Conservation (phyloP, 2,797 vertebrate species). For the Benthosema pterotum region DNA sequence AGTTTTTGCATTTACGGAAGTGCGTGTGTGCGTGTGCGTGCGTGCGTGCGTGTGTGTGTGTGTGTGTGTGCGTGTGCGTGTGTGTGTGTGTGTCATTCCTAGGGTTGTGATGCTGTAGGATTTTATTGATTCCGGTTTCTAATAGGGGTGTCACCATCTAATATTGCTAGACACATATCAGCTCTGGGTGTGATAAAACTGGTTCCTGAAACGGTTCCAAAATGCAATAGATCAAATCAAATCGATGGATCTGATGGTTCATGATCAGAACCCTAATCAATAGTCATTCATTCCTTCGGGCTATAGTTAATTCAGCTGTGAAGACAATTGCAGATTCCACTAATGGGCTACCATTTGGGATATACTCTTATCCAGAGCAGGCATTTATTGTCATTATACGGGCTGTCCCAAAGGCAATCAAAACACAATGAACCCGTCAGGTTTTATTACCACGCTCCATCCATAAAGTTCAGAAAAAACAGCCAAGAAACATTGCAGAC, state of each 20-base stretch:
- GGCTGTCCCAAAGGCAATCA: not conserved
- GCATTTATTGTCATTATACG: not conserved
- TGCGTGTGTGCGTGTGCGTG: not conserved
- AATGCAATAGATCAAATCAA: too few relatives aligned
- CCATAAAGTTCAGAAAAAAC: not conserved
- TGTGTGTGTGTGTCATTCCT: too few relatives aligned
- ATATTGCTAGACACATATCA: too few relatives aligned
- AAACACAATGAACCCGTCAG: not conserved
- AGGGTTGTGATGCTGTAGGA: too few relatives aligned
- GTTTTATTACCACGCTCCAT: not conserved
- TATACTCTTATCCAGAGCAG: not conserved
- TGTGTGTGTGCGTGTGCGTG: not conserved
- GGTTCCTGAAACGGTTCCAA: too few relatives aligned
- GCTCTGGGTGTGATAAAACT: too few relatives aligned
- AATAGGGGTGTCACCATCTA: too few relatives aligned
- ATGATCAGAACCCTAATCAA: too few relatives aligned
- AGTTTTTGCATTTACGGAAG: not conserved
- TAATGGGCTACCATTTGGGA: not conserved
- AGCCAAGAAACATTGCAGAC: not conserved
- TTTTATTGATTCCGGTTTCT: too few relatives aligned
- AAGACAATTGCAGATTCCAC: not conserved
- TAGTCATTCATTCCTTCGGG: too few relatives aligned
- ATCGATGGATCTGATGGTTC: too few relatives aligned
- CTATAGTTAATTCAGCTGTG: too few relatives aligned
- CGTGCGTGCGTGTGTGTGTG: conserved; percentile 1